Evolutionary conservation across 2,797 vertebrate genomes (phyloP).

Genomic region (Eulemur rubriventer): DNA sequence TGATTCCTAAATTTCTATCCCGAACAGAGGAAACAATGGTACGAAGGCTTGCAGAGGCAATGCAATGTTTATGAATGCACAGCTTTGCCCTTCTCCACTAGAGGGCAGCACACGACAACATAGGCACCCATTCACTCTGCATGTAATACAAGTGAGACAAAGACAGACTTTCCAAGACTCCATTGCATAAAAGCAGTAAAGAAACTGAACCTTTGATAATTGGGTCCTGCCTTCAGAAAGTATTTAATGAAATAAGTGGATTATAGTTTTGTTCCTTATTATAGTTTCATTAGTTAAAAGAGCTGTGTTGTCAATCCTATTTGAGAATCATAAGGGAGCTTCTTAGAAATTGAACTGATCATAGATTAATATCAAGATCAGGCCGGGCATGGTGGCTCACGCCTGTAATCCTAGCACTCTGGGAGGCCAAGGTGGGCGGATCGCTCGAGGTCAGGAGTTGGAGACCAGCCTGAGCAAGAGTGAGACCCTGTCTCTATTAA

Average conservation of each 20-base stretch:
- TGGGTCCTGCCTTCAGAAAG: background rate
- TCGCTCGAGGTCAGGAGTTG: too few species aligned
- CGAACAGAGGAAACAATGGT: background rate
- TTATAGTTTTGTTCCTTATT: background rate
- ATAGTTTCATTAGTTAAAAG: background rate
- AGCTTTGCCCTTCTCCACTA: background rate
- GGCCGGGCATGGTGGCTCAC: too few species aligned
- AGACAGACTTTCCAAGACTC: background rate
- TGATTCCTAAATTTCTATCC: background rate
- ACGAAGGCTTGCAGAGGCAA: background rate
- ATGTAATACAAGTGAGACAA: accelerated
- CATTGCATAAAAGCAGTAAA: background rate
- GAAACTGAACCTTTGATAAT: background rate
- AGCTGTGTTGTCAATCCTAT: background rate
- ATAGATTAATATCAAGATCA: background rate
- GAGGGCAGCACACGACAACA: background rate
- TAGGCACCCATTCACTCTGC: background rate
- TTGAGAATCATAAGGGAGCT: background rate
- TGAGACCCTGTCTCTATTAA: too few species aligned
- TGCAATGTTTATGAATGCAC: background rate
- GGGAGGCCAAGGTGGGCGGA: too few species aligned
- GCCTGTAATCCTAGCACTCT: too few species aligned
- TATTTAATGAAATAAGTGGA: background rate
- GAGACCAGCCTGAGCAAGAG: too few species aligned
- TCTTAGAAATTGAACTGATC: background rate